phyloP scores from a whole-genome alignment of 2,797 vertebrate species.

The Luscinia megarhynchos region DNA sequence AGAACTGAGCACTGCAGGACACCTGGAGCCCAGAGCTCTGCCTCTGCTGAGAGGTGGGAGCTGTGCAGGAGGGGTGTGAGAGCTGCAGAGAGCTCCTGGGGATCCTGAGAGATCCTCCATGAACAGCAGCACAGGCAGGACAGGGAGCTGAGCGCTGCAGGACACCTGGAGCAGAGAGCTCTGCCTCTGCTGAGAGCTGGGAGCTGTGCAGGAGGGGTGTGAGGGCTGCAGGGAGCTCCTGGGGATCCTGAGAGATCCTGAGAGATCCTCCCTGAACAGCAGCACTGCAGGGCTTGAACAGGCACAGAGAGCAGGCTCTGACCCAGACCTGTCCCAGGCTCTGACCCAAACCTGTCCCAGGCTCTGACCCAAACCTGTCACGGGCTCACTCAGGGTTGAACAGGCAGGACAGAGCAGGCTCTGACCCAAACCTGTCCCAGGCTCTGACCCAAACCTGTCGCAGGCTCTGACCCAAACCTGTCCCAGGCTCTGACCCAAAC shows the following conservation, averaged over 20 bases:
- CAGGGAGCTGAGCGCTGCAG: no score
- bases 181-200: rapidly evolving
- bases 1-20: no score
- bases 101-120: not conserved
- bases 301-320: not conserved
- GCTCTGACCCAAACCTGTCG: not conserved
- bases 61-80: not conserved
- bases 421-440: not conserved
- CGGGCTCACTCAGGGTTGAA: not conserved
- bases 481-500: no score
- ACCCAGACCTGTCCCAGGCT: not conserved
- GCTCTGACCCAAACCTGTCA: not conserved
- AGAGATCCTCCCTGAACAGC: rapidly evolving
- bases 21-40: no score
- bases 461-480: not conserved
- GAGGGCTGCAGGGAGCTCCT: rapidly evolving
- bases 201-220: not conserved
- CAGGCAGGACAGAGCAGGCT: no score
- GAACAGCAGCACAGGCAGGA: no score
- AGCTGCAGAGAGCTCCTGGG: rapidly evolving
- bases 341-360: not conserved
- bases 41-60: no score
- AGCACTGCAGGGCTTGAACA: not conserved
- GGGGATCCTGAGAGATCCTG: not conserved
- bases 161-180: not conserved